Percentiles rank a stretch among this genome's conserved stretches.
phyloP scores from a whole-genome alignment of 1,140 invertebrate species.

The Phenacoccus solenopsis region DNA sequence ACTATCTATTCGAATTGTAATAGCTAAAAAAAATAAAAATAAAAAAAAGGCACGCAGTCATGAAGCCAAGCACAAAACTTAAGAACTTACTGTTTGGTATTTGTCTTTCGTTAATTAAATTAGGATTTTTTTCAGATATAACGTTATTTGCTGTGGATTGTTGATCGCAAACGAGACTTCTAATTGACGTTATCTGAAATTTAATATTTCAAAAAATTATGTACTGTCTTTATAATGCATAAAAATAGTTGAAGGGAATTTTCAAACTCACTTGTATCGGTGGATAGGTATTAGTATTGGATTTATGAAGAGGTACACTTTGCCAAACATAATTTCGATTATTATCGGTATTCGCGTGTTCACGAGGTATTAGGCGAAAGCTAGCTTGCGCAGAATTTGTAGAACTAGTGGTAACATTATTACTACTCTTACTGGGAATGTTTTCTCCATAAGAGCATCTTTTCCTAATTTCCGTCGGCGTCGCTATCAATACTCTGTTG shows the following conservation, averaged over 20 bases:
- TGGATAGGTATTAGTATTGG: neutral
- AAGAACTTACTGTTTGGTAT: too few species aligned
- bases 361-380: neutral
- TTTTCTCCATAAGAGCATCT: neutral
- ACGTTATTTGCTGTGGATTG: neutral
- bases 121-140: neutral
- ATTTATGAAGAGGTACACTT: neutral
- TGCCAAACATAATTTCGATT: neutral
- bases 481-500: neutral
- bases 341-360: too few species aligned
- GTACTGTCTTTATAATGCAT: neutral
- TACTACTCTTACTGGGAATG: neutral
- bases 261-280: neutral
- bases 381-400: neutral
- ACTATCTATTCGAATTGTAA: too few species aligned
- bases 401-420: neutral
- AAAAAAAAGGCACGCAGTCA: too few species aligned
- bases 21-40: too few species aligned
- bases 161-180: neutral
- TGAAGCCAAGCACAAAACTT: too few species aligned
- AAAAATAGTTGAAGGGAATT: neutral
- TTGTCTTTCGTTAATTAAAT: too few species aligned
- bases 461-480: neutral
- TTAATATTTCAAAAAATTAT: neutral
- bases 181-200: neutral